Base-by-base conservation (phyloP, 2,888 invertebrate species). In the Cosmopolites sordidus region DNA sequence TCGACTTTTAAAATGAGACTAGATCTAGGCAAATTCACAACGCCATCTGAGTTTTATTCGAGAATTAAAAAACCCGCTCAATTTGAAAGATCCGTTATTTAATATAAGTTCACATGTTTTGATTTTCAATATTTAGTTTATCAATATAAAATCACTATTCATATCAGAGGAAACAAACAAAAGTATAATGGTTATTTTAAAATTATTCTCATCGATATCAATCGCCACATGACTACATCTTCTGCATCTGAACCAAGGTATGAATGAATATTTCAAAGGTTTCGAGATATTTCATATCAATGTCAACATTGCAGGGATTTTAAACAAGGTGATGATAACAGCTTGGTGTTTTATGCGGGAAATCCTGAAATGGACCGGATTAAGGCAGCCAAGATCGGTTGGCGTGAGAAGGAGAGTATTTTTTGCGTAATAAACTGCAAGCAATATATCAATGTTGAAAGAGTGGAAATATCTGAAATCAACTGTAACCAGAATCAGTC, bases 371-470 rank as follows among this genome's bases (percentile, higher is more conserved):
- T 73, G 30, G 54, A 57, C 0, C 22, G 45, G 33, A 57, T 73
- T 2, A 65, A 64, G 38, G 67, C 68, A 58, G 67, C 66, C 1
- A 69, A 66, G 60, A 63, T 71, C 1, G 67, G 63, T 48, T 73
- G 73, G 73, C 62, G 58, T 9, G 64, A 67, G 37, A 64, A 65
- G 43, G 59, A 61, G 6, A 63, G 64, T 22, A 48, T 64, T 12
- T 61, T 67, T 14, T 68, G 66, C 56, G 44, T 69, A 17, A 48
- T 67, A 6, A 61, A 65, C 56, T 71, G 70, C 47, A 62, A 62
- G 3, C 64, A 63, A 17, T 27, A 60, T 1, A 63, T 72, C 27
- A 50, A 60, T 8, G 65, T 72, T 1, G 62, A 66, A 12, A 64
- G 62, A 46, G 55, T 72, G 17, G 30, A 48, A 5, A 58, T 70